Evolutionary conservation across 1,140 invertebrate genomes (phyloP).

Genomic region (Cotesia vestalis): DNA sequence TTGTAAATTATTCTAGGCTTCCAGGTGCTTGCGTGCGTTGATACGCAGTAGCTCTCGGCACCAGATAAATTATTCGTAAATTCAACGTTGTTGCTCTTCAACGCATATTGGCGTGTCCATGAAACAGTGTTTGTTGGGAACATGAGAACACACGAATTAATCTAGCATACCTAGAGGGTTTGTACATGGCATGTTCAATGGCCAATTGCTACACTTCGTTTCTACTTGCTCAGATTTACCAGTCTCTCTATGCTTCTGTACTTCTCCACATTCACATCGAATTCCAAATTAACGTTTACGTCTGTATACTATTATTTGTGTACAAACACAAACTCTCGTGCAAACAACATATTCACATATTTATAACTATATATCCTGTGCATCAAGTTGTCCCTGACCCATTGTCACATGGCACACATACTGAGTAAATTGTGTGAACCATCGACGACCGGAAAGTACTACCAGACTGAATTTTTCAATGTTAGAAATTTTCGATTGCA

Average conservation of each 20-base stretch:
- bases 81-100: constrained; percentile 7
- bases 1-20: constrained; percentile 16
- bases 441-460: constrained; percentile 19
- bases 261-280: background rate
- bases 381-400: constrained; percentile 27
- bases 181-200: constrained; percentile 9
- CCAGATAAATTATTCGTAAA: constrained; percentile 9
- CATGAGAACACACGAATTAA: constrained; percentile 1
- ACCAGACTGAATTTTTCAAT: constrained; percentile 5
- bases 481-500: constrained; percentile 12
- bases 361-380: constrained; percentile 1
- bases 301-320: no score
- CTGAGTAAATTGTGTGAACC: constrained; percentile 25
- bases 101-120: constrained; percentile 3
- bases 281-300: no score
- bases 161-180: background rate
- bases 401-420: constrained; percentile 17
- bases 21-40: background rate
- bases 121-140: background rate
- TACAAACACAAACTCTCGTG: no score
- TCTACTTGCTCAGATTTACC: no score
- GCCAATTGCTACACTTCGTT: background rate
- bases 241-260: no score
- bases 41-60: background rate
- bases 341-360: background rate